These are phyloP conservation scores for Stegodyphus dumicola DNA, from an alignment of 1,140 invertebrate species.

Conservation along the genomic window DNA sequence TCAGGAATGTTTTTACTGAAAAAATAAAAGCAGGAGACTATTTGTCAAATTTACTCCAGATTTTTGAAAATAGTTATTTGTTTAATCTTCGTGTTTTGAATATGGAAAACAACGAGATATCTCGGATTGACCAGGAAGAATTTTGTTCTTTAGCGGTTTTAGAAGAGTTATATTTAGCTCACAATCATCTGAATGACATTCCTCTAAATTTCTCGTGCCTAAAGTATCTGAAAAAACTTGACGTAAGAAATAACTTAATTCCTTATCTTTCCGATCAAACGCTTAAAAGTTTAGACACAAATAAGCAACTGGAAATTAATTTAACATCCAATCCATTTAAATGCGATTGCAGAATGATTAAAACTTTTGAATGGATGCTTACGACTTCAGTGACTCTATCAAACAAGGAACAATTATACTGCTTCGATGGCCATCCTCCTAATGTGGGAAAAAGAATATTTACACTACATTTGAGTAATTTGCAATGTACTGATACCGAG, in stretches of 20 bases:
- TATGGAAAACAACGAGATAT: constrained; percentile 83
- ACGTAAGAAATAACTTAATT: constrained; percentile 79
- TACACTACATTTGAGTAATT: background rate
- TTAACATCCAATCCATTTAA: constrained; percentile 77
- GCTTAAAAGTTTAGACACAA: constrained; percentile 73
- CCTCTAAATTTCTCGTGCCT: constrained; percentile 77
- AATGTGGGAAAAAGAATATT: constrained; percentile 25
- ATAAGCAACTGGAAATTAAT: constrained; percentile 74
- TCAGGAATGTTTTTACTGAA: constrained; percentile 82
- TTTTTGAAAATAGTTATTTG: constrained; percentile 78
- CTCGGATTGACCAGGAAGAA: constrained; percentile 74
- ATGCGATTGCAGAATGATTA: constrained; percentile 75
- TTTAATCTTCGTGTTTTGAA: constrained; percentile 78
- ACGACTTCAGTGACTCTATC: constrained; percentile 18
- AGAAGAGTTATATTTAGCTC: constrained; percentile 77
- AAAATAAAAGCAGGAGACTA: constrained; percentile 64
- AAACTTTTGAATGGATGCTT: constrained; percentile 75
- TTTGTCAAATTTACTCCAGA: constrained; percentile 73
- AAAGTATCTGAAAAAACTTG: constrained; percentile 76
- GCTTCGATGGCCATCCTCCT: constrained; percentile 27
- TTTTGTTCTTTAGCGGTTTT: constrained; percentile 79
- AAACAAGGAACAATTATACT: constrained; percentile 18
- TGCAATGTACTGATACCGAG: constrained; percentile 21
- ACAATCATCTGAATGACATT: constrained; percentile 75
- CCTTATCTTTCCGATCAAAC: constrained; percentile 73